These are phyloP conservation scores for Tetraodon nigroviridis DNA, from an alignment of 2,113 vertebrate genomes.

Conservation along the genomic window DNA sequence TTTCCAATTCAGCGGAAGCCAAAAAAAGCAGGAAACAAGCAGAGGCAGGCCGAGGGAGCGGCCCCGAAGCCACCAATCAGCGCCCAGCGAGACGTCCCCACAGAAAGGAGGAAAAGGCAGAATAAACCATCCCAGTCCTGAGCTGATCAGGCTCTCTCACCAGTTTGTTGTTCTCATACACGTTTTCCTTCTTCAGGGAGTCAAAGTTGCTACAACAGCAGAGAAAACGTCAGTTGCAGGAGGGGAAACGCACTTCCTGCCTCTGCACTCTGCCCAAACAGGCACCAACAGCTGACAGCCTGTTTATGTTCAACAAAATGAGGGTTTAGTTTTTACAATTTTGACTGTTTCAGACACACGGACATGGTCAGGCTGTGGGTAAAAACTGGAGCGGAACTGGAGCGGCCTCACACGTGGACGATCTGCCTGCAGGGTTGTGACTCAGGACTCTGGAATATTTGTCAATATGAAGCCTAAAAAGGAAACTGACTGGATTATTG, in stretches of 20 bases:
- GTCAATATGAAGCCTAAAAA: background rate
- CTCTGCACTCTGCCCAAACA: too few species aligned
- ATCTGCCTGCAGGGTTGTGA: constrained; percentile 4
- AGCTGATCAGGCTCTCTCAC: constrained; percentile 70
- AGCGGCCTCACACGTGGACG: background rate
- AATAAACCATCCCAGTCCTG: too few species aligned
- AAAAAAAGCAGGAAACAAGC: constrained; percentile 16
- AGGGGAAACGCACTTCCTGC: background rate
- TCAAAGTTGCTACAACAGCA: constrained; percentile 80
- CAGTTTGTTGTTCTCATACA: constrained; percentile 94
- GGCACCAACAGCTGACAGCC: too few species aligned
- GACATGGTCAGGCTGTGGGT: background rate
- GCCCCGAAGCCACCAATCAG: too few species aligned
- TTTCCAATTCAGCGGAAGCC: constrained; percentile 19
- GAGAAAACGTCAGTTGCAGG: constrained; percentile 7
- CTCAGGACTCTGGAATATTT: constrained; percentile 9
- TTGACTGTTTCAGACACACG: too few species aligned
- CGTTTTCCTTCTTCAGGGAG: constrained; percentile 85
- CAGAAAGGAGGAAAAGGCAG: too few species aligned
- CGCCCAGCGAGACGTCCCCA: too few species aligned
- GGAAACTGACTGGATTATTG: background rate
- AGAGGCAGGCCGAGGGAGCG: constrained; percentile 7
- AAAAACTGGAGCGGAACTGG: constrained; percentile 8
- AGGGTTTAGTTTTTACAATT: too few species aligned
- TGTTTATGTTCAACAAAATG: too few species aligned